Evolutionary conservation across 2,797 vertebrate species (phyloP), one percentile per base, ranked within the genome.

Genomic region (Dipus sagitta): DNA sequence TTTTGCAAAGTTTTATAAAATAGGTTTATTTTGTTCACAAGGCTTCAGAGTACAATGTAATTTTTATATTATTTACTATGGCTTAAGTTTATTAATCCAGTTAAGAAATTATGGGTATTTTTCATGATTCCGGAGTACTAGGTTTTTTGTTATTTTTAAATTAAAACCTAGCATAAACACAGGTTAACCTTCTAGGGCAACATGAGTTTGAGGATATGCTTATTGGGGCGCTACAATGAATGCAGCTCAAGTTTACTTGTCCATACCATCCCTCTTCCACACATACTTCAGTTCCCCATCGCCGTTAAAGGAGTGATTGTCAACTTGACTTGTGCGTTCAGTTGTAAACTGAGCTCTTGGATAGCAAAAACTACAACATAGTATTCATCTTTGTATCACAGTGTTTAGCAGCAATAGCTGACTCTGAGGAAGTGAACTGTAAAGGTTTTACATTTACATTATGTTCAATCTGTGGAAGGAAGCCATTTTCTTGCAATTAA

Each of bases 1-100:
- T 80, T 90, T 70, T 75, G n/a, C 47, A 89, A 91, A 81, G 75
- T 26, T 88, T 91, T 88, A 26, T 70, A 88, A 86, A 85, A 52
- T 86, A 13, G 12, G 7, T 75, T 82, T 24, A 78, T 90, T 94
- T 86, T 42, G n/a, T 54, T 79, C 47, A 21, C 70, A 23, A 81
- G 42, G 47, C 74, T 91, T 96, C 60, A 65, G 1, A 86, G 88
- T 77, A 54, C 10, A 74, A 85, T 67, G 89, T 91, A 87, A 92
- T 75, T 79, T 85, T 90, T 74, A 6, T 54, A 65, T 85, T 1
- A 65, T 60, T 96, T 79, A 85, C 42, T 79, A 28, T 28, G 52
- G 7, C 10, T 15, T 47, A 64, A 2, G 18, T 60, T 95, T 2
- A 67, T 21, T 85, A 38, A 54, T 90, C 74, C 54, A 82, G 11